These are phyloP conservation scores for Lordiphosa fenestrarum DNA, from an alignment of 2,888 invertebrate species.

Conservation along the genomic window DNA sequence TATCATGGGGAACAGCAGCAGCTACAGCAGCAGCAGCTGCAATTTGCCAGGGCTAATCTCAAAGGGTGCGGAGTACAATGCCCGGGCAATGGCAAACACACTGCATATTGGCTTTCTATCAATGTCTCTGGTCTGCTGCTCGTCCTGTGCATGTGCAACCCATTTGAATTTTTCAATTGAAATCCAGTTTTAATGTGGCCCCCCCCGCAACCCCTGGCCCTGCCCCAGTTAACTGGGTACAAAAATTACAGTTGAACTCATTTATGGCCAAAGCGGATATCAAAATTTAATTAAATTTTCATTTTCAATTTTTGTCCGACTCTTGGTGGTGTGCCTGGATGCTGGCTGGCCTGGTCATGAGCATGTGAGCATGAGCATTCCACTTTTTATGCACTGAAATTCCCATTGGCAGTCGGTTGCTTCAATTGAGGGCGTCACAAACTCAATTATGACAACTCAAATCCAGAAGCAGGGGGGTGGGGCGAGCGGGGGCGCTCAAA, in stretches of 20 bases:
- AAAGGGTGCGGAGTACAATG: slow-evolving; percentile 46
- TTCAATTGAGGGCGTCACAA: slow-evolving; percentile 34
- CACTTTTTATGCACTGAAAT: slow-evolving; percentile 47
- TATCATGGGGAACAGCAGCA: slow-evolving; percentile 4
- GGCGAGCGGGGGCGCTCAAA: neutral
- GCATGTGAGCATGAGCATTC: slow-evolving; percentile 17
- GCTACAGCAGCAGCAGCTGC: slow-evolving; percentile 24
- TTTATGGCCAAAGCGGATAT: slow-evolving; percentile 55
- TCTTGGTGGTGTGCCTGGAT: too few species aligned
- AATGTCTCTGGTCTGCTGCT: slow-evolving; percentile 34
- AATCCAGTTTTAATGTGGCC: slow-evolving; percentile 64
- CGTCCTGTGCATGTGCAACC: slow-evolving; percentile 9
- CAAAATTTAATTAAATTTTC: slow-evolving; percentile 75
- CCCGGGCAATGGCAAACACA: slow-evolving; percentile 23
- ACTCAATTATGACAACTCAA: slow-evolving; percentile 67
- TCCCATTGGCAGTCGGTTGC: slow-evolving; percentile 22
- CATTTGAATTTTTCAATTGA: slow-evolving; percentile 64
- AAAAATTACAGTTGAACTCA: slow-evolving; percentile 52
- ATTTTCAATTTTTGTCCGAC: slow-evolving; percentile 58
- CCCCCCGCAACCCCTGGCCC: slow-evolving; percentile 16
- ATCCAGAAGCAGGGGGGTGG: too few species aligned
- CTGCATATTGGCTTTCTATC: slow-evolving; percentile 24
- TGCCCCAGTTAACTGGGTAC: slow-evolving; percentile 33
- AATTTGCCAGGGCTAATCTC: slow-evolving; percentile 63
- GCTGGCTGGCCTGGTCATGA: slow-evolving; percentile 4